Evolutionary conservation across 1,140 invertebrate genomes (phyloP).

Genomic region (Colletes gigas): DNA sequence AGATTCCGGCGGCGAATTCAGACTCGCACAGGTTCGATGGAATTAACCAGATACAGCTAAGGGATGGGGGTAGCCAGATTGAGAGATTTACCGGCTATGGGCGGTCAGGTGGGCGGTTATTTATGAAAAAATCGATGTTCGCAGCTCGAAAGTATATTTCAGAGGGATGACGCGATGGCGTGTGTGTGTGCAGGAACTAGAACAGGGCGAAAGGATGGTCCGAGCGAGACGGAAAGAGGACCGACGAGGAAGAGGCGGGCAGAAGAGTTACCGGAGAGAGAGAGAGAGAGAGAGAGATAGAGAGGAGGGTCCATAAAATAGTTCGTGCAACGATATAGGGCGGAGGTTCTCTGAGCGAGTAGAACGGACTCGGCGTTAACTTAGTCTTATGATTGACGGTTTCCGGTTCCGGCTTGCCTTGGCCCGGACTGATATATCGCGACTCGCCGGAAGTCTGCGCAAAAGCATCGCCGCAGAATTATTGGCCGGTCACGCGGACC

Average conservation of each 20-base stretch:
- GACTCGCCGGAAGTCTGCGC: slow-evolving; percentile 68
- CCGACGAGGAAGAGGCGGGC: too few relatives aligned
- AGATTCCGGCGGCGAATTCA: slow-evolving; percentile 8
- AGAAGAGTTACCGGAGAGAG: not conserved
- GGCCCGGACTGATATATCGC: slow-evolving; percentile 68
- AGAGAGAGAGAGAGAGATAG: not conserved
- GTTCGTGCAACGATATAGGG: slow-evolving; percentile 50
- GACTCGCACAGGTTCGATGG: slow-evolving; percentile 11
- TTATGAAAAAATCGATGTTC: slow-evolving; percentile 70
- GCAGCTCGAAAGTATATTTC: slow-evolving; percentile 63
- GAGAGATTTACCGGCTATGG: slow-evolving; percentile 60
- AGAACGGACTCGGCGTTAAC: slow-evolving; percentile 63
- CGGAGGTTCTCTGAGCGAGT: slow-evolving; percentile 42
- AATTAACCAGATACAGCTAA: slow-evolving; percentile 49
- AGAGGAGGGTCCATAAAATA: slow-evolving; percentile 64
- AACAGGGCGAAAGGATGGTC: not conserved
- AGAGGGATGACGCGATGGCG: slow-evolving; percentile 33
- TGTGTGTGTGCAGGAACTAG: not conserved
- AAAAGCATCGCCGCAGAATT: slow-evolving; percentile 66
- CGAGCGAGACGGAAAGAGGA: slow-evolving; percentile 2
- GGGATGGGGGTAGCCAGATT: slow-evolving; percentile 40
- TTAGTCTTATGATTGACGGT: slow-evolving; percentile 73
- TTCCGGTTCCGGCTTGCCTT: slow-evolving; percentile 68
- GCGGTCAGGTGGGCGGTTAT: slow-evolving; percentile 60
- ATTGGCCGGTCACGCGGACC: slow-evolving; percentile 56